These are phyloP conservation scores for Miltochrista miniata DNA, from an alignment of 2,888 invertebrate species.

Conservation along the genomic window DNA sequence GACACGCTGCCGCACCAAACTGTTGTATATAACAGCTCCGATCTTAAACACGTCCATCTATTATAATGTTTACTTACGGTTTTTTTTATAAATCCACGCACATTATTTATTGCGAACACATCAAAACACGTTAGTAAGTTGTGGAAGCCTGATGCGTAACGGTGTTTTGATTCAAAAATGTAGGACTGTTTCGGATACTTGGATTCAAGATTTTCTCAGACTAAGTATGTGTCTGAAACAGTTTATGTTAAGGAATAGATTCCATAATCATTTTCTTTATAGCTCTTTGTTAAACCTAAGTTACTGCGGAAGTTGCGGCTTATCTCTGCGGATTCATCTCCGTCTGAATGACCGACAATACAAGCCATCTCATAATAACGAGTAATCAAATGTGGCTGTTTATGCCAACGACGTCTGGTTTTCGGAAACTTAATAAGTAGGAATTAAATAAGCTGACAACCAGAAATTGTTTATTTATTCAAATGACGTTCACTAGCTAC, in stretches of 20 bases:
- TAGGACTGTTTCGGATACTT: neutral
- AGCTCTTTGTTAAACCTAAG: neutral
- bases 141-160: neutral
- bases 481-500: too few relatives aligned
- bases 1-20: slow-evolving; percentile 17
- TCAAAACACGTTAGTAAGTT: neutral
- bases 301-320: slow-evolving; percentile 4
- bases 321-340: neutral
- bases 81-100: slow-evolving; percentile 20
- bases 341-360: neutral
- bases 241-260: neutral
- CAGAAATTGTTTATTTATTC: too few relatives aligned
- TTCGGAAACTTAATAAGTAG: neutral
- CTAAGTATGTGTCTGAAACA: neutral
- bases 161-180: neutral
- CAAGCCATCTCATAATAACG: neutral
- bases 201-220: neutral
- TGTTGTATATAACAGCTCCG: slow-evolving; percentile 12
- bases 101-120: neutral
- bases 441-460: too few relatives aligned
- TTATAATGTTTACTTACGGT: slow-evolving; percentile 7
- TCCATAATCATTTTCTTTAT: neutral
- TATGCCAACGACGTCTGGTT: neutral
- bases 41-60: slow-evolving; percentile 14
- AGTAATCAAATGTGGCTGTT: neutral